Evolutionary conservation across 2,888 invertebrate species (phyloP), one percentile per base, ranked within the genome.

Genomic region (Eudemis profundana): DNA sequence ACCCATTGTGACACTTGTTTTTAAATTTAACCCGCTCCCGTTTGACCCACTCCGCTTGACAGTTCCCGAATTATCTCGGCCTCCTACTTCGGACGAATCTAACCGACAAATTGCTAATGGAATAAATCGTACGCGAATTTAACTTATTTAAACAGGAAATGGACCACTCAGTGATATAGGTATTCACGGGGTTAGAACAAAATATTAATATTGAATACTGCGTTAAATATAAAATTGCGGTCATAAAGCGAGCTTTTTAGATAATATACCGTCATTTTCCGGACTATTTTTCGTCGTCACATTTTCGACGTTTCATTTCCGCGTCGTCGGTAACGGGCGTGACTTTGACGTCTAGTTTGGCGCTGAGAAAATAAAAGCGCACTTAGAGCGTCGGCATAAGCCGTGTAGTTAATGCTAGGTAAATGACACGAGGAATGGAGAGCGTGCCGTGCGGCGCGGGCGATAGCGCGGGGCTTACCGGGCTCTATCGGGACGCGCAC

Each of bases 21-120:
- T 88, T 83, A 89, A 89, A 89, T 88, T 85, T 86, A 86, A 83
- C 78, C 78, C 79, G 78, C 71, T 75, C 78, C 74, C 75, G 77
- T 78, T 76, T 87, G 86, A 86, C 89, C 89, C 82, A 86, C 81
- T 86, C 81, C 66, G 70, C 29, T 70, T 82, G 85, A 86, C 85
- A 82, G 74, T 76, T 83, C 84, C 82, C 70, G 77, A 85, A 82
- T 83, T 85, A 84, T 76, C 79, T 70, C 68, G 74, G 38, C 23
- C 57, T 57, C 74, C 72, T 69, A 73, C 77, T 75, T 74, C 69
- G 74, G 76, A 75, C 71, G 76, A 75, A 29, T 76, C 74, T 72
- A 72, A 67, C 68, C 68, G 50, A 27, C 46, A 36, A 65, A 53
- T 60, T 38, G 40, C 65, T 65, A 65, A 65, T 65, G 60, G 65